phyloP scores from a whole-genome alignment of 92 coral and sea anemone species.

The Actinernus sp. region DNA sequence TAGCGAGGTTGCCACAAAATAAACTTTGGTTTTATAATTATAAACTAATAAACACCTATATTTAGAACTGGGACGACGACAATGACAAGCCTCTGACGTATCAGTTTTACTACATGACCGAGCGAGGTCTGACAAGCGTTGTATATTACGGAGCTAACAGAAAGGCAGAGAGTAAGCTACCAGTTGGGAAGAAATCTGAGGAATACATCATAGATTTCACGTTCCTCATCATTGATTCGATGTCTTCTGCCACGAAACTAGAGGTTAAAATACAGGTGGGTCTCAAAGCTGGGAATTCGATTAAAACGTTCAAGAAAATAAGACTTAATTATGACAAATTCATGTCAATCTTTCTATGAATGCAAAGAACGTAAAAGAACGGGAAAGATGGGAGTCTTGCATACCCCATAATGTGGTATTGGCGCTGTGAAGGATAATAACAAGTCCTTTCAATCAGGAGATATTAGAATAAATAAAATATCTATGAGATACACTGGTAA shows the following conservation, averaged over 20 bases:
- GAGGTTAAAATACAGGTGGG: slow-evolving; percentile 26
- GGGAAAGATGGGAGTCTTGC: no score
- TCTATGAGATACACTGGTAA: no score
- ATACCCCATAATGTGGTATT: no score
- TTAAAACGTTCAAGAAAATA: no score
- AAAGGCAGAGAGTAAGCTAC: slow-evolving; percentile 54
- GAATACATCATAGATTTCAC: slow-evolving; percentile 17
- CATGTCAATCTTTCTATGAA: background rate
- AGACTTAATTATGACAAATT: no score
- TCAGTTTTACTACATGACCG: slow-evolving; percentile 69
- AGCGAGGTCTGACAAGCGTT: slow-evolving; percentile 67
- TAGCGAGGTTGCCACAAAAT: no score
- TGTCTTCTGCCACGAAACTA: slow-evolving; percentile 39
- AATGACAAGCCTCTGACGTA: slow-evolving; percentile 60
- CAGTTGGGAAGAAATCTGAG: slow-evolving; percentile 43
- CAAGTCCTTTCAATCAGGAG: no score
- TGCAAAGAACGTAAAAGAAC: no score
- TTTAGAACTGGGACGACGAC: slow-evolving; percentile 32
- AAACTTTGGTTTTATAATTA: background rate
- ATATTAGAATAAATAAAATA: no score
- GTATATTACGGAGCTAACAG: slow-evolving; percentile 61
- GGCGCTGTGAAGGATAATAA: no score
- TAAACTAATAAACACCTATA: no score
- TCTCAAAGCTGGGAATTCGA: no score
- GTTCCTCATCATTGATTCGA: slow-evolving; percentile 55